Base-by-base conservation (phyloP, 2,888 invertebrate species). In the Mimas tiliae region DNA sequence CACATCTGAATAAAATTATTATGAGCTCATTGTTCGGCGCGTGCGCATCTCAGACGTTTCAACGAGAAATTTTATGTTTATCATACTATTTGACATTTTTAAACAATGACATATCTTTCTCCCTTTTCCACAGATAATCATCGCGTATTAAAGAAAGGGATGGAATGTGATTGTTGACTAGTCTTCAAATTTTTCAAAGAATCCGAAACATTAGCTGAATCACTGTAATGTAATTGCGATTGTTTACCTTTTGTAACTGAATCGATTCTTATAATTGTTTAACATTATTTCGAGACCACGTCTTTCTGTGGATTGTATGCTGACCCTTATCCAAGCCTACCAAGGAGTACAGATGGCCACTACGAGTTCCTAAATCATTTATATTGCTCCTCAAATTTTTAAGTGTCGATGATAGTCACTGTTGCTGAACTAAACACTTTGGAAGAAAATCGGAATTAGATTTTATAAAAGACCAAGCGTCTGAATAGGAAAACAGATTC, bases 51-150 rank as follows among this genome's bases (percentile, higher is more conserved):
- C 80, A 76, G 79, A 77, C 81, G 81, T 90, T 91, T 89, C 88
- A 88, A 90, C 91, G 90, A 87, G 83, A 85, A 83, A 85, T 88
- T 90, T 92, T 90, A 86, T 90, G 91, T 91, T 91, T 91, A 91
- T 93, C 92, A 92, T 92, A 90, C 89, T 87, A 88, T 90, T 92
- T 91, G 90, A 91, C 91, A 91, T 91, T 91, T 89, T 89, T 88
- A 87, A 90, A 93, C 91, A 92, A 91, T 90, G 83, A 85, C 71
- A 70, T 77, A 68, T 73, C 73, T 75, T 72, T 77, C 74, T 84
- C 87, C 83, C 85, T 75, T 78, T 86, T 82, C 74, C 74, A 69
- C 81, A 79, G 78, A 70, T 68, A 69, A 79, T 72, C 73, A 68
- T 62, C 66, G 63, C 63, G 67, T 72, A 73, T 68, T 74, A 77